Evolutionary conservation across 2,797 vertebrate genomes (phyloP).

Genomic region (Australoheros facetus): DNA sequence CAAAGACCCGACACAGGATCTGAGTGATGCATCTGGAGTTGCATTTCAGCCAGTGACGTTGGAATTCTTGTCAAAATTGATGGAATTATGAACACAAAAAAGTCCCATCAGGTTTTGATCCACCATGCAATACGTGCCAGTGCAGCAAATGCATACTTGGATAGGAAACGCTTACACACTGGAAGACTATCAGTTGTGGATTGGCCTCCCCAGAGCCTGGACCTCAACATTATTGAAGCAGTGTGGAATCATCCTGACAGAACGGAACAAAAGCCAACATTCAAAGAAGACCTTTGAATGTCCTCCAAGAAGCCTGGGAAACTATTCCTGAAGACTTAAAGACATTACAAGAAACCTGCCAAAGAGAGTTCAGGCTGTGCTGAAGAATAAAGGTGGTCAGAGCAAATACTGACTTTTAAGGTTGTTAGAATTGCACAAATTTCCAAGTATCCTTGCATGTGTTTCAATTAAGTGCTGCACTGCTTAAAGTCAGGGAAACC

Average conservation of each 20-base stretch:
- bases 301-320: background rate
- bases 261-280: background rate
- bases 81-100: too few species aligned
- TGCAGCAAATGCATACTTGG: background rate
- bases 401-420: background rate
- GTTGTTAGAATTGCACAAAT: too few species aligned
- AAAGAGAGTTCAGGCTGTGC: background rate
- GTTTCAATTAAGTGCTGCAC: background rate
- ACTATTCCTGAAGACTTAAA: background rate
- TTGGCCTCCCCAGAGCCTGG: background rate
- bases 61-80: too few species aligned
- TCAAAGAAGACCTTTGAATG: background rate
- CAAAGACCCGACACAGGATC: too few species aligned
- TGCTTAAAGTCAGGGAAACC: background rate
- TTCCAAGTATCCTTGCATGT: too few species aligned
- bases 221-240: background rate
- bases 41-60: too few species aligned
- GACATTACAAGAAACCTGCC: fast-evolving
- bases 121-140: fast-evolving
- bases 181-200: background rate
- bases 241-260: background rate
- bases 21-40: too few species aligned
- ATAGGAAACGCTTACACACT: background rate
- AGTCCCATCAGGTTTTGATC: background rate
- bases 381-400: background rate